Evolutionary conservation across 2,113 vertebrate species (phyloP), one percentile per base, ranked within the genome.

Genomic region (Sebastes schlegelii): DNA sequence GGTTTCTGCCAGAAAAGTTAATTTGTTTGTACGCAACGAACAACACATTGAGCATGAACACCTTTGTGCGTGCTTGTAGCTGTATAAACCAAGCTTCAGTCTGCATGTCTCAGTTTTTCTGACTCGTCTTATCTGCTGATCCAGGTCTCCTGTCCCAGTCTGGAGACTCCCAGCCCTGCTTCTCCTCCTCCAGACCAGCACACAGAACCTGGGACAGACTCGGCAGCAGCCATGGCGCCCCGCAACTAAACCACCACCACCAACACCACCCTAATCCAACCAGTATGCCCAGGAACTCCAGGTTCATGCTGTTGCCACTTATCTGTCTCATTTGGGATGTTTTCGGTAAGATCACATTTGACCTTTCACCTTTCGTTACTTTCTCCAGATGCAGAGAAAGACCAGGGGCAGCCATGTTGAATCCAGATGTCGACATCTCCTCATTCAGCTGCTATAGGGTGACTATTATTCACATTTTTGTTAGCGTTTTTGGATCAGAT

Each of bases 81-180:
- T 34, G 34, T 34, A 34, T 13, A 13, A 49, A 49, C 48, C 13
- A 11, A 49, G 3, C 34, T 34, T 34, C 52, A 26, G 11, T 60
- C 6, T 58, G 26, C 11, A 0, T 26, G 2, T 60, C 10, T 49
- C 4, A 14, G 8, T 61, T 57, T 42, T 2, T 62, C 34, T 71
- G 19, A 62, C 21, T 16, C 1, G 1, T 70, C 43, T 43, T 0
- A 0, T 70, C 40, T 84, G 51, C 51, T 57, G 48, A 4, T 86
- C 23, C 86, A 90, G 91, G 86, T 7, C 21, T 86, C 63, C 46
- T 65, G 57, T 87, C 77, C 6, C 51, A 42, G 70, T 81, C 88
- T 26, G 73, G 40, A 68, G 2, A 42, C n/a, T 73, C 83, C 10
- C 73, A 62, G 55, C 21, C 12, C 7, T 4, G 42, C n/a, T 13